Evolutionary conservation across 2,113 vertebrate genomes (phyloP).

Genomic region (Festucalex cinctus): DNA sequence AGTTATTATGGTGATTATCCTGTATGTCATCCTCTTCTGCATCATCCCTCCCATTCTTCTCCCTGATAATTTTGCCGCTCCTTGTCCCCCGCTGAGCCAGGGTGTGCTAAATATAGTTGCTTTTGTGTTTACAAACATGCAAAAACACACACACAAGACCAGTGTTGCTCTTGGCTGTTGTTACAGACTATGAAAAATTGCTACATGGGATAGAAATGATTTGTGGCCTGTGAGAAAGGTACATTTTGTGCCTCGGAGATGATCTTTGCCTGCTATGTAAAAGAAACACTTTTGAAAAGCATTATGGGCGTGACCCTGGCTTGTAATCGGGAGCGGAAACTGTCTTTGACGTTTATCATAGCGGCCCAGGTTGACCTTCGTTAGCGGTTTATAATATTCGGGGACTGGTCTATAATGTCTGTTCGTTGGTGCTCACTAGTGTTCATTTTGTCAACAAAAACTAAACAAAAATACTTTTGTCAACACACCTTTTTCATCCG

Average conservation of each 20-base stretch:
- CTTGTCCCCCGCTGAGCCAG: conserved; percentile 59
- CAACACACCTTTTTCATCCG: no score
- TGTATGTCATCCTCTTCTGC: conserved; percentile 47
- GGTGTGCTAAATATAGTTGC: conserved; percentile 66
- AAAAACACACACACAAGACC: neutral
- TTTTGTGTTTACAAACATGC: neutral
- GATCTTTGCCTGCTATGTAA: neutral
- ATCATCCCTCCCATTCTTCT: conserved; percentile 45
- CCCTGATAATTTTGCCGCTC: conserved; percentile 54
- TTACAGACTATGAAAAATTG: conserved; percentile 48
- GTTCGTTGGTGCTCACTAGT: neutral
- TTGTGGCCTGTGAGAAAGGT: conserved; percentile 28
- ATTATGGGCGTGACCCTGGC: no score
- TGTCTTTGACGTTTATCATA: neutral
- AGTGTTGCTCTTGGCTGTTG: conserved; percentile 5
- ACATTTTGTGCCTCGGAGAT: conserved; percentile 11
- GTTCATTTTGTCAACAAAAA: no score
- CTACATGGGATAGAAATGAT: conserved; percentile 35
- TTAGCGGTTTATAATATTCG: neutral
- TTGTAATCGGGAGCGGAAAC: neutral
- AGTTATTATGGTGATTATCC: conserved; percentile 4
- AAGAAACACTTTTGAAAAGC: no score
- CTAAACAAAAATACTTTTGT: no score
- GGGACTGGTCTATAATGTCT: neutral
- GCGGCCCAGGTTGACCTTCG: neutral